Percentiles rank a stretch among this genome's conserved stretches.
phyloP scores from a whole-genome alignment of 1,140 invertebrate genomes.

The Ips typographus region DNA sequence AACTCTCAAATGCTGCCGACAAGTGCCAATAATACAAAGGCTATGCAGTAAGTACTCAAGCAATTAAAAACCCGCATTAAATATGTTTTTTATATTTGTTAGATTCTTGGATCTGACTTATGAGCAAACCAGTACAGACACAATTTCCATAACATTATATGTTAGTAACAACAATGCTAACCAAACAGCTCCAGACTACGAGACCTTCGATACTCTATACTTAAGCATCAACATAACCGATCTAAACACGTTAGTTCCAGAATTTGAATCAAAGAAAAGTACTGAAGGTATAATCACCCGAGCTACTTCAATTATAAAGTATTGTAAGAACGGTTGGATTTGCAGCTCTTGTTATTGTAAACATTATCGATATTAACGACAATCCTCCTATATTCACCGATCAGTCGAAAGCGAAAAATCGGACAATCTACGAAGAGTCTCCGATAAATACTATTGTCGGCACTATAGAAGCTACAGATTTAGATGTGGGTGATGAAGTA shows the following conservation, averaged over 20 bases:
- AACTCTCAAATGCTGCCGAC: conserved; percentile 50
- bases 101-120: conserved; percentile 38
- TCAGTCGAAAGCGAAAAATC: conserved; percentile 46
- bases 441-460: conserved; percentile 52
- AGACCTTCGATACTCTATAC: conserved; percentile 58
- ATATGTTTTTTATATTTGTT: conserved; percentile 13
- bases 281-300: conserved; percentile 34
- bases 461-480: conserved; percentile 56
- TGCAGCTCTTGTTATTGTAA: conserved; percentile 54
- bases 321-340: too few species aligned
- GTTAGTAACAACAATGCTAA: conserved; percentile 27
- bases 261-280: conserved; percentile 44
- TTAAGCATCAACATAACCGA: conserved; percentile 55
- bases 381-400: conserved; percentile 55
- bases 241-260: conserved; percentile 46
- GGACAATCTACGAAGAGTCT: conserved; percentile 50
- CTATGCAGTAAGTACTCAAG: conserved; percentile 20
- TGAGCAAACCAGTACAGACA: conserved; percentile 11
- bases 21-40: conserved; percentile 41
- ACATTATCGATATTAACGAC: conserved; percentile 57
- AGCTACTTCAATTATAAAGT: too few species aligned
- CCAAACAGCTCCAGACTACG: conserved; percentile 52
- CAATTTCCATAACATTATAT: conserved; percentile 23
- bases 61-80: not conserved
- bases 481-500: conserved; percentile 52